These are phyloP conservation scores for rat (Rattus norvegicus) DNA, from an alignment of 2,113 vertebrate species.

Conservation along the genomic window GRCr8 NC_086027.1:116120501-116121000, in stretches of 20 bases:
- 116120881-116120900: neutral
- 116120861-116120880: neutral
- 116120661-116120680: too few species aligned
- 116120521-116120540: too few species aligned
- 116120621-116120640: too few species aligned
- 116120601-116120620: too few species aligned
- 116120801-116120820: neutral
- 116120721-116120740: neutral
- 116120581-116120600: too few species aligned
- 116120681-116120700: too few species aligned
- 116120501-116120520: too few species aligned
- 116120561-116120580: too few species aligned
- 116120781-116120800: neutral
- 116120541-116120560: too few species aligned
- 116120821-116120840: neutral
- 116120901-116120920: neutral
- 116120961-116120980: neutral
- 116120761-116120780: neutral
- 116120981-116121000: neutral
- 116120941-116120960: neutral
- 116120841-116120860: neutral
- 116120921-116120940: neutral
- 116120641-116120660: too few species aligned
- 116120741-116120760: rapidly evolving
- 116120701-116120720: neutral